Evolutionary conservation across 2,113 vertebrate species (phyloP), one percentile per base, ranked within the genome.

Genomic region (Cottus gobio): DNA sequence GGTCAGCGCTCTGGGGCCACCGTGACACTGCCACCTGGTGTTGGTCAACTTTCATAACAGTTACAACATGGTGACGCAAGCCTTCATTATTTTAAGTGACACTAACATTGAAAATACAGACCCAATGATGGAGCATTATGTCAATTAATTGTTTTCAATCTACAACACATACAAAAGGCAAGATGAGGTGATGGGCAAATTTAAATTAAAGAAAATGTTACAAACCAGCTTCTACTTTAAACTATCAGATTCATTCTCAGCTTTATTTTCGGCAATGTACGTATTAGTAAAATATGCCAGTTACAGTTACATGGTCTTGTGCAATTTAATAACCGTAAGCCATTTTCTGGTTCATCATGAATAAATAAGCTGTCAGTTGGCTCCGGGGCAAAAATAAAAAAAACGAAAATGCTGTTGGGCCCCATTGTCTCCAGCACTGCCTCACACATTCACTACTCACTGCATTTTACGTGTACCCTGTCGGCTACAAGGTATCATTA

Each of bases 11-110:
- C 18, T 36, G 22, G 1, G 36, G 63, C 50, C 44, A n/a, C 30
- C 58, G 48, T 57, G 44, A 80, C 89, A 89, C 92, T 91, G 91
- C 93, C 93, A 84, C 80, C 93, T 92, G 65, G 77, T 73, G 93
- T 65, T 77, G n/a, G 50, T 24, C 24, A 3, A 1, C 34, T 60
- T 1, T 70, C 50, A 37, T 12, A 50, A 57, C 36, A 75, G 0
- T 4, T 36, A n/a, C 1, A 54, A 54, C 10, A 61, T 54, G 39
- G 8, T 11, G 42, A 62, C 0, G 3, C 16, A 10, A 2, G 7
- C 4, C 12, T 66, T 60, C 28, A 22, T 24, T 65, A 6, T 34
- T 60, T 60, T 31, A 8, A 37, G 8, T 5, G 15, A 6, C 22
- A 28, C 16, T 30, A 30, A 31, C 26, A 10, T 13, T 12, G 5